Evolutionary conservation across 2,113 vertebrate genomes (phyloP).

Genomic region (Psilopsiagon aymara): DNA sequence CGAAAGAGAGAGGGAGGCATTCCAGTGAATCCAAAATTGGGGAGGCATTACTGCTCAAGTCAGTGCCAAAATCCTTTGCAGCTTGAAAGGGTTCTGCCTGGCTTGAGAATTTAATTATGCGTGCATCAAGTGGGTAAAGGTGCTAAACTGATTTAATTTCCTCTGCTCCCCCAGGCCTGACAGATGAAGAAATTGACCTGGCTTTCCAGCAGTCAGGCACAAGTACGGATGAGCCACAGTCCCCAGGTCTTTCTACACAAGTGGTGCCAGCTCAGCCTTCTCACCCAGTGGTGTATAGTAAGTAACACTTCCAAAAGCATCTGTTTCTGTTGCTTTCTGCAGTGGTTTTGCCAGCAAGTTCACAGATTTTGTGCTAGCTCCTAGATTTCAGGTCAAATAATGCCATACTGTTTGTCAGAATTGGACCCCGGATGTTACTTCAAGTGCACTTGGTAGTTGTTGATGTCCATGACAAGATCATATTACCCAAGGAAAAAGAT

Average conservation of each 20-base stretch:
- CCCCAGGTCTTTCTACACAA: constrained; percentile 67
- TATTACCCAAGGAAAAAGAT: not conserved
- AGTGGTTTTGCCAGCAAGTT: not conserved
- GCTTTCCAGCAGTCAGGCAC: constrained; percentile 92
- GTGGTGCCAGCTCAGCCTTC: constrained; percentile 74
- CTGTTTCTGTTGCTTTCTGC: not conserved
- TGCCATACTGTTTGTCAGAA: not conserved
- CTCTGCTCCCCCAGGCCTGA: constrained; percentile 85
- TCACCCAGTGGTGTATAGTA: constrained; percentile 81
- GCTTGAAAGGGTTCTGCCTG: constrained; percentile 34
- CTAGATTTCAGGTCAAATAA: not conserved
- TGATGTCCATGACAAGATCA: not conserved
- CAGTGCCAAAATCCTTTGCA: constrained; percentile 52
- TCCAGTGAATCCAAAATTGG: constrained; percentile 65
- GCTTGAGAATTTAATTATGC: constrained; percentile 15
- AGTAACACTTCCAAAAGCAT: constrained; percentile 60
- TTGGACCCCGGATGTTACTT: not conserved
- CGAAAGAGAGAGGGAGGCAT: constrained; percentile 69
- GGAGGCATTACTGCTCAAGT: constrained; percentile 54
- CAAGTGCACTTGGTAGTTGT: not conserved
- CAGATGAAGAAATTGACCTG: constrained; percentile 92
- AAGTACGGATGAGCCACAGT: constrained; percentile 78
- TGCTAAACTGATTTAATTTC: constrained; percentile 62
- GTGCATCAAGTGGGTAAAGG: constrained; percentile 50
- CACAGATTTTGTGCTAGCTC: not conserved